Conservation (phyloP, 2,888 invertebrate genomes). For the Leptopilina myrica region DNA sequence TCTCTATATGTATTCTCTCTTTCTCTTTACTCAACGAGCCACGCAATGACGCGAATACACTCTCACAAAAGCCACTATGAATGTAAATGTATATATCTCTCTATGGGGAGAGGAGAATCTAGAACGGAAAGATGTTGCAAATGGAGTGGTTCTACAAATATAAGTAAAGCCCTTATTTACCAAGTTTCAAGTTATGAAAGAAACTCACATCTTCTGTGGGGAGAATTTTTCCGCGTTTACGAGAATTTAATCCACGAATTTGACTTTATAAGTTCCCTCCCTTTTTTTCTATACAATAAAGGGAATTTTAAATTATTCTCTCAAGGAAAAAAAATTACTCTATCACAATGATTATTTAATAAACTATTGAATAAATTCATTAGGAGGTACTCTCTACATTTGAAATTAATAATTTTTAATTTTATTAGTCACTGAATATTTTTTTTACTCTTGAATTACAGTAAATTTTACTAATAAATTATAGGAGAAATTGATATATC, state of each 20-base stretch:
- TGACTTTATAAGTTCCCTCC: background rate
- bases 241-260: conserved; percentile 2
- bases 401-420: background rate
- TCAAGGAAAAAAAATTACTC: no score
- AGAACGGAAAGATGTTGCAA: conserved; percentile 17
- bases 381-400: background rate
- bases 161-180: conserved; percentile 29
- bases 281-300: background rate
- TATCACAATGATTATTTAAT: background rate
- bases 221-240: background rate
- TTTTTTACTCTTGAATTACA: no score
- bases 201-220: background rate
- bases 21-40: background rate
- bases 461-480: no score
- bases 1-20: background rate
- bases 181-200: conserved; percentile 4
- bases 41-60: conserved; percentile 17
- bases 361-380: no score
- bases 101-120: conserved; percentile 4
- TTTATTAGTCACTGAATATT: no score
- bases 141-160: conserved; percentile 30
- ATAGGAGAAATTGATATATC: no score
- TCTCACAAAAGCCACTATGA: background rate
- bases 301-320: background rate
- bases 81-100: background rate